A percentile compares a stretch with the other conserved stretches of the same genome.
These are phyloP conservation scores for Leptodirus hochenwartii DNA, from an alignment of 2,888 invertebrate species.

Conservation along the genomic window DNA sequence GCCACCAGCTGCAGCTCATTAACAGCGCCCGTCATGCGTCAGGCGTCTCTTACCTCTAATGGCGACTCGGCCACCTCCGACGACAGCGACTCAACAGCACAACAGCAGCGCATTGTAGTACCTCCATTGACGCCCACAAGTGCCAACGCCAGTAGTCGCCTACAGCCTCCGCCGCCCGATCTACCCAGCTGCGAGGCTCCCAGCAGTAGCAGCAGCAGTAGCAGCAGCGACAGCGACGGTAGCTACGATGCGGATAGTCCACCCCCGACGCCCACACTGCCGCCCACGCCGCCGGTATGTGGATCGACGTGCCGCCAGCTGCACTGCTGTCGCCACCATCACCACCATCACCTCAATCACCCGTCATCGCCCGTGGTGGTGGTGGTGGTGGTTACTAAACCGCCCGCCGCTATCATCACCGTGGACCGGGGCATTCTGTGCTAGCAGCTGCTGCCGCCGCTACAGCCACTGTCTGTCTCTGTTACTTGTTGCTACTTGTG, in stretches of 20 bases:
- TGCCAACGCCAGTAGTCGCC: conserved; percentile 5
- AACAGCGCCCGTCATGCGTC: conserved; percentile 12
- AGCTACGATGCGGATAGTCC: conserved; percentile 7
- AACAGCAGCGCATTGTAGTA: conserved; percentile 17
- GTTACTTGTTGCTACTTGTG: too few relatives aligned
- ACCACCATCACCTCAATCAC: conserved; percentile 27
- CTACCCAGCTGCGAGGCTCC: too few relatives aligned
- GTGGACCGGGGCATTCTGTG: conserved; percentile 31
- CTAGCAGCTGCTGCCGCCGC: too few relatives aligned
- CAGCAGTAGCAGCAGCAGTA: conserved; percentile 9
- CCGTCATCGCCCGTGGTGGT: conserved; percentile 27
- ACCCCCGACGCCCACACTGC: neutral
- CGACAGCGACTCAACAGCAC: conserved; percentile 11
- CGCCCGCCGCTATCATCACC: conserved; percentile 23
- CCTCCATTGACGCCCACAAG: conserved; percentile 8
- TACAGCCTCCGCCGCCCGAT: too few relatives aligned
- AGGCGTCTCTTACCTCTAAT: conserved; percentile 21
- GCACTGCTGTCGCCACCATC: conserved; percentile 28
- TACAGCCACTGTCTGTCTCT: too few relatives aligned
- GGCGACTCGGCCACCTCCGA: conserved; percentile 20
- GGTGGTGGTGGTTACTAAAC: too few relatives aligned
- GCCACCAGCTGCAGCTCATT: conserved; percentile 12
- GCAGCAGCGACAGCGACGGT: conserved; percentile 8
- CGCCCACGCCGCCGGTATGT: conserved; percentile 20
- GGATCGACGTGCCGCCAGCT: conserved; percentile 26